Base-by-base conservation (phyloP, 2,888 invertebrate genomes). In the Lutraria lutraria region DNA sequence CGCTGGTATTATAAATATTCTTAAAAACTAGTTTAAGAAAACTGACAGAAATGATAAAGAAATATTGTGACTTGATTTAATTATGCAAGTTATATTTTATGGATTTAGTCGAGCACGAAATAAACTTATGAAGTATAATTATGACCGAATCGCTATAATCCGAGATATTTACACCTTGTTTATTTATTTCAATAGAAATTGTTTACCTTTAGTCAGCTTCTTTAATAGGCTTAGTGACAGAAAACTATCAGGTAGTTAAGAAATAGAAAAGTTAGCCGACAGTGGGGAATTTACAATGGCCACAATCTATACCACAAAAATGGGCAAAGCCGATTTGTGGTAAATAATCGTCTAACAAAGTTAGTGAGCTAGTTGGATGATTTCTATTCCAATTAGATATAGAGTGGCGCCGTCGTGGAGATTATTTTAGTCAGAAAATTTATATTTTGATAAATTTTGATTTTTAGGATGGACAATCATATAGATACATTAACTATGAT, bases 21-120 rank as follows among this genome's bases (percentile, higher is more conserved):
- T 31, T 76, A 76, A 76, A 76, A 31, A 34, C 72, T 19, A 76
- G 76, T 76, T 76, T 76, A 76, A 31, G 76, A 76, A 76, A 76
- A 76, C 76, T 16, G 76, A 76, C 76, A 76, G 31, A 76, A 19
- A 76, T 76, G 76, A 76, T 76, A 76, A 76, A 76, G 76, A 76
- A 34, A 76, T 34, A 76, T 76, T 31, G 25, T 16, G 76, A 76
- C 19, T 31, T 31, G 76, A 76, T 76, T 76, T 31, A 76, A 76
- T 84, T 84, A 76, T 54, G 76, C 31, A 84, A 84, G 52, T 72
- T 53, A 84, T 84, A 84, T 76, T 84, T 84, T 76, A 84, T 43
- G 53, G 53, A 72, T 84, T 54, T 54, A 16, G 76, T 76, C 84
- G 76, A 76, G 84, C 84, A 54, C 21, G 76, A 16, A 84, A 63